These are phyloP conservation scores for Pseudomyrmex concolor DNA, from an alignment of 1,140 invertebrate genomes.

Conservation along the genomic window DNA sequence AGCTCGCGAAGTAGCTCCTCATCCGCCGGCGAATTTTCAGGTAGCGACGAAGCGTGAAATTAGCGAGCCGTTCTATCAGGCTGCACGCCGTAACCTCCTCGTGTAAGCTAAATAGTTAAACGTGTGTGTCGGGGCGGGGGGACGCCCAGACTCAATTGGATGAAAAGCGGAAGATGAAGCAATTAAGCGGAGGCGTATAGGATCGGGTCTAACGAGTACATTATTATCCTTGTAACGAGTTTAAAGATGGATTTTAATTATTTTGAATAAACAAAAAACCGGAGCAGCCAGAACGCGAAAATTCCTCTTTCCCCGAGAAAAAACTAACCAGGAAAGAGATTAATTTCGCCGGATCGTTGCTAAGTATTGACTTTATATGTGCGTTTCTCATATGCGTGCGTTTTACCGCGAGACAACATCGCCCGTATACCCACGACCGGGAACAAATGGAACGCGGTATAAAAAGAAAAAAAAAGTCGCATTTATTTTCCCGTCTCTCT, in stretches of 20 bases:
- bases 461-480: background rate
- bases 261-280: constrained; percentile 57
- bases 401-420: background rate
- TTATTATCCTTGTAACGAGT: constrained; percentile 36
- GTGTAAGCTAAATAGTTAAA: constrained; percentile 60
- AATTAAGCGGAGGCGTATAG: constrained; percentile 56
- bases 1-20: constrained; percentile 36
- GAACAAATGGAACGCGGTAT: background rate
- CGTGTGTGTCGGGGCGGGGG: constrained; percentile 10
- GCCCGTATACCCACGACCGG: background rate
- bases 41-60: constrained; percentile 70
- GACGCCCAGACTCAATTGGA: constrained; percentile 36
- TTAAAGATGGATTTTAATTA: constrained; percentile 65
- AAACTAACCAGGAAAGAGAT: too few species aligned
- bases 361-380: constrained; percentile 3
- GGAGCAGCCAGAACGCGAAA: background rate
- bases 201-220: constrained; percentile 59
- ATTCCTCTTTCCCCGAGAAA: background rate
- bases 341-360: too few species aligned
- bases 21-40: constrained; percentile 66
- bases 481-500: background rate
- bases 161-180: constrained; percentile 41
- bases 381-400: constrained; percentile 6
- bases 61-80: constrained; percentile 61
- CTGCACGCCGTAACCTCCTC: constrained; percentile 25